These are phyloP conservation scores for Diadophis punctatus DNA, from an alignment of 2,113 vertebrate species.

Conservation along the genomic window DNA sequence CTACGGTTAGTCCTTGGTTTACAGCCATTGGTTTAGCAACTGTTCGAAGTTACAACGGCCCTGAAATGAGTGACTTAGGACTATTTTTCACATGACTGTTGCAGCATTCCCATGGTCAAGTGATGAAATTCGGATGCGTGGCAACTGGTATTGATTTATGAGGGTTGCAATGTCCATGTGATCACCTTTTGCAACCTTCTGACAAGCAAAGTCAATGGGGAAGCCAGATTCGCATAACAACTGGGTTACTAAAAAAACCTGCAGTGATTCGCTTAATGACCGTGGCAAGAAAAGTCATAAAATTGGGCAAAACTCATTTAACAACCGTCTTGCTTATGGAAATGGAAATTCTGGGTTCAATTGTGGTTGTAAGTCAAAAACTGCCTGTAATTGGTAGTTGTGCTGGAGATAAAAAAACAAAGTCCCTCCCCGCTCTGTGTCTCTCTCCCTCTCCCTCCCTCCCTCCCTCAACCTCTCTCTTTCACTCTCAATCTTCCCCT, in stretches of 20 bases:
- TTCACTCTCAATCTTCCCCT: too few species aligned
- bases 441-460: too few species aligned
- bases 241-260: neutral
- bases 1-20: neutral
- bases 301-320: neutral
- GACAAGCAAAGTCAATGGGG: too few species aligned
- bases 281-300: neutral
- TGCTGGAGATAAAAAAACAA: conserved; percentile 42
- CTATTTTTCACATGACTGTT: neutral
- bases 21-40: neutral
- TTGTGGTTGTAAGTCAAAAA: neutral
- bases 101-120: neutral
- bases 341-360: neutral
- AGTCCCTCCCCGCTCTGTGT: too few species aligned
- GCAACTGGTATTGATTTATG: too few species aligned
- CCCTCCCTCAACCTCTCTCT: too few species aligned
- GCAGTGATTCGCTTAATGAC: neutral
- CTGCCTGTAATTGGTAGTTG: conserved; percentile 50
- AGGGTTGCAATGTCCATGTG: too few species aligned
- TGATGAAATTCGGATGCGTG: too few species aligned
- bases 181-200: too few species aligned
- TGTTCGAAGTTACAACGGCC: neutral
- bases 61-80: neutral
- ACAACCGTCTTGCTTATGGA: neutral
- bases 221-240: neutral